Evolutionary conservation across 2,888 invertebrate species (phyloP).

Genomic region (Clivina fossor): DNA sequence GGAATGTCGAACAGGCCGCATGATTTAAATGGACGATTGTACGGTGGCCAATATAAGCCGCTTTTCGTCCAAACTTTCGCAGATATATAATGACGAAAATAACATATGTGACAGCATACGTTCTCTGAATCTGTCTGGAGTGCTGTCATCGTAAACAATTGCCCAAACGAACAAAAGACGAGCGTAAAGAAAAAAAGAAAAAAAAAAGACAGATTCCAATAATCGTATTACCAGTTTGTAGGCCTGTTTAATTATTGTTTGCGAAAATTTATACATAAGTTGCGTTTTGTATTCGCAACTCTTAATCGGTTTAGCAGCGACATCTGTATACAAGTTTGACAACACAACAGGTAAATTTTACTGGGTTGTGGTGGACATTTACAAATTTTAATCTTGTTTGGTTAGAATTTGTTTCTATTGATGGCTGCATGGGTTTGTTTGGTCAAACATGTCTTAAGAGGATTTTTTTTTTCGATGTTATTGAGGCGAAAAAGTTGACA

Average conservation of each 20-base stretch:
- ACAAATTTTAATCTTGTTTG: conserved; percentile 32
- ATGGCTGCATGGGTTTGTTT: conserved; percentile 22
- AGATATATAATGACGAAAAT: conserved; percentile 54
- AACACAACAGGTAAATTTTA: no score
- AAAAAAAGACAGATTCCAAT: conserved; percentile 46
- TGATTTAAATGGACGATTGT: conserved; percentile 36
- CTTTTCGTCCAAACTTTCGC: conserved; percentile 50
- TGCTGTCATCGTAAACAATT: conserved; percentile 54
- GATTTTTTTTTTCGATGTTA: no score
- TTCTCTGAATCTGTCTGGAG: conserved; percentile 49
- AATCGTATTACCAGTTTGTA: conserved; percentile 49
- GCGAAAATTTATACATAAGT: conserved; percentile 16
- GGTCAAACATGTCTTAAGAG: conserved; percentile 32
- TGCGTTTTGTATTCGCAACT: conserved; percentile 14
- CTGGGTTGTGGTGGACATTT: no score
- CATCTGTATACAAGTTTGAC: conserved; percentile 14
- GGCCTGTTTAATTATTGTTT: conserved; percentile 23
- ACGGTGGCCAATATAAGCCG: conserved; percentile 52
- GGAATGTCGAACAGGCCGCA: conserved; percentile 23
- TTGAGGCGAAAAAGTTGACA: no score
- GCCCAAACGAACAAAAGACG: conserved; percentile 50
- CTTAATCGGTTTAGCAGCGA: conserved; percentile 7
- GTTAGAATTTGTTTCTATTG: conserved; percentile 32
- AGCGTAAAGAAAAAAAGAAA: no score
- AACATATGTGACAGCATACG: conserved; percentile 52